phyloP scores from a whole-genome alignment of 2,797 vertebrate genomes.

The Echeneis naucrates region DNA sequence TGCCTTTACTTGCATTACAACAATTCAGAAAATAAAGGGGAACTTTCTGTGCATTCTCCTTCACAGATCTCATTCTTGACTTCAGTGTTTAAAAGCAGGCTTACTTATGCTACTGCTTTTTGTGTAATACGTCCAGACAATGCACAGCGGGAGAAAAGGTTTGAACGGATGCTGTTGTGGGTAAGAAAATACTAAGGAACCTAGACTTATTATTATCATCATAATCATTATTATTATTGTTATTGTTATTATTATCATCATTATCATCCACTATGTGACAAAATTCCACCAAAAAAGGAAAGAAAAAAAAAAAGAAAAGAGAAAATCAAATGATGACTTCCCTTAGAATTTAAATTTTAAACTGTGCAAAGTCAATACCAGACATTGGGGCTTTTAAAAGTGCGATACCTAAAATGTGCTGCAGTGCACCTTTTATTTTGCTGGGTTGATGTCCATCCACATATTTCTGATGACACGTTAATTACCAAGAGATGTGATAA shows the following conservation, averaged over 20 bases:
- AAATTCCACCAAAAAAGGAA: too few species aligned
- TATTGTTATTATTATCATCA: too few species aligned
- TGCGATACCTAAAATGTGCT: not conserved
- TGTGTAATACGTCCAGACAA: not conserved
- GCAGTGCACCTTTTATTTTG: not conserved
- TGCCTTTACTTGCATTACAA: conserved; percentile 27
- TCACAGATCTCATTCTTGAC: conserved; percentile 10
- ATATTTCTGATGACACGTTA: not conserved
- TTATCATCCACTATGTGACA: too few species aligned
- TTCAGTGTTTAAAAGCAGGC: conserved; percentile 1
- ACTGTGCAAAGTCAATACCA: too few species aligned
- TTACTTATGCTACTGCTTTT: not conserved
- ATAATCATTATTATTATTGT: too few species aligned
- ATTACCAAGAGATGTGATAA: not conserved
- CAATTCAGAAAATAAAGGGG: conserved; percentile 14
- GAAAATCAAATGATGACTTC: too few species aligned
- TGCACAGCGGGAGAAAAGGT: too few species aligned
- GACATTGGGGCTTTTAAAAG: not conserved
- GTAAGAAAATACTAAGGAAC: not conserved
- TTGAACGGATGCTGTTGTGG: too few species aligned
- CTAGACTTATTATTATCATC: too few species aligned
- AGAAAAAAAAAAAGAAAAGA: too few species aligned
- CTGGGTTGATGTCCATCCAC: not conserved
- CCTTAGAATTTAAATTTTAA: not conserved
- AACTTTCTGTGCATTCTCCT: conserved; percentile 8